phyloP scores from a whole-genome alignment of 1,140 invertebrate genomes.

The Trachelipus rathkii region DNA sequence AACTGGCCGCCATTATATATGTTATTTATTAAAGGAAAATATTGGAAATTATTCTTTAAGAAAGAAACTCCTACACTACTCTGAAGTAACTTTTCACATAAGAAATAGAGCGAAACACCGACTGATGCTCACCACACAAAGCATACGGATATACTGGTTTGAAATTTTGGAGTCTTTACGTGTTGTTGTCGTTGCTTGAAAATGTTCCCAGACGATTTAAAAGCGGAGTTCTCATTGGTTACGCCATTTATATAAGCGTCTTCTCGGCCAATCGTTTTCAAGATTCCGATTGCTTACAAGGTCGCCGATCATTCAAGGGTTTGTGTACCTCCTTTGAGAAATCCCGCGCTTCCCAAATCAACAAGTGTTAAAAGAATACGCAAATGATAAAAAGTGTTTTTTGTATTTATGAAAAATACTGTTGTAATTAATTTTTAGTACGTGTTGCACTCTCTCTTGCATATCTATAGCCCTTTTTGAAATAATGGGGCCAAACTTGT shows the following conservation, averaged over 20 bases:
- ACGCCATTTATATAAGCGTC: not conserved
- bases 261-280: not conserved
- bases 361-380: not conserved
- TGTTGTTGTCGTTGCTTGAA: not conserved
- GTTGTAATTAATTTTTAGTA: no score
- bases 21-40: not conserved
- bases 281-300: not conserved
- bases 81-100: not conserved
- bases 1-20: slow-evolving; percentile 2
- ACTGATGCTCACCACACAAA: not conserved
- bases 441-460: no score
- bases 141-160: not conserved
- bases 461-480: no score
- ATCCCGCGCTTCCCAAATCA: not conserved
- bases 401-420: no score
- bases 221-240: not conserved
- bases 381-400: no score
- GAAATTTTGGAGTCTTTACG: not conserved
- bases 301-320: not conserved
- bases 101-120: not conserved
- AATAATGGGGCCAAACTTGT: no score
- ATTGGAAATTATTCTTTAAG: not conserved
- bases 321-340: not conserved
- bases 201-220: not conserved
- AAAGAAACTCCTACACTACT: not conserved